Evolutionary conservation across 2,113 vertebrate species (phyloP).

Genomic region (Heliornis fulica): DNA sequence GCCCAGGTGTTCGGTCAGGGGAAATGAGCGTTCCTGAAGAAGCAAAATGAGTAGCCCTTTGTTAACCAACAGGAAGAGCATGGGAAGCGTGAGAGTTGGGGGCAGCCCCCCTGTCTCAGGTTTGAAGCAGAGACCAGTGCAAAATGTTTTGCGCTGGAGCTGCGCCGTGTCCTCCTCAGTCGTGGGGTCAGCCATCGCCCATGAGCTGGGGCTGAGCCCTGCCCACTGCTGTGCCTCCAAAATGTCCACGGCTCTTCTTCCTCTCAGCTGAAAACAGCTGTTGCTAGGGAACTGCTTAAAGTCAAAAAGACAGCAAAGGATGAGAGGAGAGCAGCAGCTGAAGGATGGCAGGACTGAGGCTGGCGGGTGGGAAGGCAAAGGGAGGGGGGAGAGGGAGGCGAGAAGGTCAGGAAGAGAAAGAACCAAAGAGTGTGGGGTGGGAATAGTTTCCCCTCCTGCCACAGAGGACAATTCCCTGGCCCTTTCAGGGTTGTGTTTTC

Average conservation of each 20-base stretch:
- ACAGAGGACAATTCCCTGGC: neutral
- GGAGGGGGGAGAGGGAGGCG: fast-evolving
- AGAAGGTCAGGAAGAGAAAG: neutral
- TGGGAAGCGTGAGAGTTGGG: neutral
- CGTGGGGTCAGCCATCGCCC: neutral
- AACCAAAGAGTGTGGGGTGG: neutral
- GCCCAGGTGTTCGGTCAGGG: neutral
- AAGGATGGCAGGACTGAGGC: neutral
- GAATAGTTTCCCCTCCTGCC: neutral
- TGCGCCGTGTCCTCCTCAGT: fast-evolving
- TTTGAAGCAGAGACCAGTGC: fast-evolving
- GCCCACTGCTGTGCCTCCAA: neutral
- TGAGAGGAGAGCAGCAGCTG: neutral
- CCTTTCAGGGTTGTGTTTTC: neutral
- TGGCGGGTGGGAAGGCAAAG: neutral
- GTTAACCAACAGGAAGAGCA: neutral
- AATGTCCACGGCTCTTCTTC: neutral
- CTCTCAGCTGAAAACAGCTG: conserved; percentile 37
- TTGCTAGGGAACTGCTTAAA: conserved; percentile 61
- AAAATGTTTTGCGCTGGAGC: neutral
- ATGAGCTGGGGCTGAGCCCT: neutral
- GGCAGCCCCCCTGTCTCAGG: neutral
- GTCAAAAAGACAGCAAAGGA: conserved; percentile 16
- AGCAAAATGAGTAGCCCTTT: neutral
- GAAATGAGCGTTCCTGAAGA: neutral